Percentiles rank a stretch among this genome's conserved stretches.
These are phyloP conservation scores for Pseudorasbora parva DNA, from an alignment of 2,113 vertebrate genomes.

Conservation along the genomic window DNA sequence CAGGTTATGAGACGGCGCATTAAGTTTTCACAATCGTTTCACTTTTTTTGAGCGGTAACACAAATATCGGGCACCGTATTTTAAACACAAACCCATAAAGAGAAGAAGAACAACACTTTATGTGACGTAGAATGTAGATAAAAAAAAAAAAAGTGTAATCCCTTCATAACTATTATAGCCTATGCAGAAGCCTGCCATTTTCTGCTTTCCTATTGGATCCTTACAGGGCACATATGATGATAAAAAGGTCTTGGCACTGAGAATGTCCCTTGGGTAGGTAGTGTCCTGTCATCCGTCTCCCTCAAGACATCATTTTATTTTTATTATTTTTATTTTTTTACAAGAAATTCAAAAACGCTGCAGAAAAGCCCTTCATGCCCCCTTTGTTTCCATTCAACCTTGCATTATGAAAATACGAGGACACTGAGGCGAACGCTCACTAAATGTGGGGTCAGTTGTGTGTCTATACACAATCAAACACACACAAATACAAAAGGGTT, in stretches of 20 bases:
- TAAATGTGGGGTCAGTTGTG: neutral
- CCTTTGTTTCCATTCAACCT: constrained; percentile 66
- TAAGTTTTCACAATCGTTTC: neutral
- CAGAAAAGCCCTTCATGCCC: constrained; percentile 59
- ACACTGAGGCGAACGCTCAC: neutral
- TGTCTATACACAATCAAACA: constrained; percentile 7
- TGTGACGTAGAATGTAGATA: constrained; percentile 40
- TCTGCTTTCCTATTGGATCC: constrained; percentile 14
- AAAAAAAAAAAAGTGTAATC: constrained; percentile 1
- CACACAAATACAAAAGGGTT: neutral
- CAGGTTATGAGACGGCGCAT: constrained; percentile 11
- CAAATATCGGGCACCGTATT: constrained; percentile 32
- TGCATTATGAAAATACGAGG: constrained; percentile 52
- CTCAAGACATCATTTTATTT: neutral
- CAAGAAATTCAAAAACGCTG: constrained; percentile 8
- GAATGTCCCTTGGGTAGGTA: constrained; percentile 59
- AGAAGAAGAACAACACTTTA: constrained; percentile 17
- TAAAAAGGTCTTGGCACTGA: constrained; percentile 68
- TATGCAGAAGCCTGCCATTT: constrained; percentile 63
- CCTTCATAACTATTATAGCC: constrained; percentile 60
- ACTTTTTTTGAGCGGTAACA: constrained; percentile 5
- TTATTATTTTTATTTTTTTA: neutral
- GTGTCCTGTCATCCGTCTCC: constrained; percentile 48
- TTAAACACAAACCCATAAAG: constrained; percentile 29
- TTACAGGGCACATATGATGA: constrained; percentile 42